These are phyloP conservation scores for Notechis scutatus DNA, from an alignment of 2,113 vertebrate genomes.

Conservation along the genomic window DNA sequence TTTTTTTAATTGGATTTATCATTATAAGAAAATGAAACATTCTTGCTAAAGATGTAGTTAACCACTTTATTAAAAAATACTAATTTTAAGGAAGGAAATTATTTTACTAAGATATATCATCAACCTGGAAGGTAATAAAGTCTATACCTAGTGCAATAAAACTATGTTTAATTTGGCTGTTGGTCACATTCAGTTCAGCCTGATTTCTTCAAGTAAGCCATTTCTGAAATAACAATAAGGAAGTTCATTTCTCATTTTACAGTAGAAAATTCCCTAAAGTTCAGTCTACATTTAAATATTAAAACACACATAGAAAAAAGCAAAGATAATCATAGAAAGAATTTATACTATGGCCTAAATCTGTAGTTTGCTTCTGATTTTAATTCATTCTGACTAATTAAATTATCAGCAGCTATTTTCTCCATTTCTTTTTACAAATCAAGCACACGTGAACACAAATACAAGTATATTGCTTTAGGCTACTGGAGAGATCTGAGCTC, in stretches of 20 bases:
- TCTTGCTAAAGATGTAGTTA: neutral
- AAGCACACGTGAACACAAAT: neutral
- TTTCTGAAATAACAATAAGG: neutral
- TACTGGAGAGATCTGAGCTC: conserved; percentile 13
- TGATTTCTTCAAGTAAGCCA: neutral
- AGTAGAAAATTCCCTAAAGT: neutral
- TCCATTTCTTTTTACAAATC: neutral
- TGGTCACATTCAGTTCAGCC: neutral
- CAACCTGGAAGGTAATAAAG: neutral
- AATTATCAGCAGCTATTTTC: fast-evolving
- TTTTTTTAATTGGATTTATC: neutral
- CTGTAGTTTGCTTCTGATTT: neutral
- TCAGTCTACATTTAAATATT: neutral
- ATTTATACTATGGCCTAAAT: conserved; percentile 2
- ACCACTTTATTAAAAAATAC: neutral
- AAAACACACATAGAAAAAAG: neutral
- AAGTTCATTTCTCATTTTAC: neutral
- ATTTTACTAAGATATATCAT: neutral
- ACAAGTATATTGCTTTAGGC: neutral
- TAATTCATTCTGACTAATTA: conserved; percentile 11
- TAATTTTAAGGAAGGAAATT: neutral
- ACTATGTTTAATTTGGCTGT: neutral
- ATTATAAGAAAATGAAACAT: neutral
- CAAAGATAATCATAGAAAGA: neutral
- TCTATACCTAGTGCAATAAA: neutral